Evolutionary conservation across 2,888 invertebrate genomes (phyloP), one percentile per base, ranked within the genome.

Genomic region (Hermaeophaga mercurialis): DNA sequence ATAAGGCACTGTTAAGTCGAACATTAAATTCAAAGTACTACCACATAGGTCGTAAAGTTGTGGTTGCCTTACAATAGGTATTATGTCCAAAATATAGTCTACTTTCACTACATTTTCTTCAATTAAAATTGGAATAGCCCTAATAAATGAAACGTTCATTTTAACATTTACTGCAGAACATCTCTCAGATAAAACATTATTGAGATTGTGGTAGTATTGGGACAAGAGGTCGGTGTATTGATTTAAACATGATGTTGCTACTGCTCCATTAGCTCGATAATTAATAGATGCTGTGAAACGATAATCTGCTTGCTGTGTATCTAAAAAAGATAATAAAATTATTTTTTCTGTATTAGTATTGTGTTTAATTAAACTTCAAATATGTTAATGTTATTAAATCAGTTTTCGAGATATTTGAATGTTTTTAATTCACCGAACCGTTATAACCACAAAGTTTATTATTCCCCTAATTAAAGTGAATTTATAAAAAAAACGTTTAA

Each of bases 31-130:
- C 58, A 97, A 77, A 0, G 96, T 96, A 1, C 94, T 93, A 9
- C 96, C 96, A 72, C 96, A 97, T 0, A 96, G 86, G 65, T 96
- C 96, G 73, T 96, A 97, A 1, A 97, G 80, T 71, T 95, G 92
- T 1, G 93, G 91, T 78, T 96, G 94, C 65, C 88, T 86, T 17
- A 96, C 87, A 1, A 91, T 89, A 1, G 96, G 96, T 45, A 89
- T 85, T 41, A 97, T 89, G 18, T 91, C 90, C 11, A 96, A 78
- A 8, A 94, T 87, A 66, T 92, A 96, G 78, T 94, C 93, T 81
- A 95, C 90, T 78, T 90, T 89, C 0, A 94, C 88, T 2, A 94
- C 87, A 73, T 94, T 94, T 75, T 94, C 93, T 70, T 93, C 92
- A 1, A 91, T 72, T 9, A 94, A 79, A 47, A 82, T 82, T n/a